Evolutionary conservation across 2,797 vertebrate species (phyloP).

Genomic region (Cephalopachus bancanus): DNA sequence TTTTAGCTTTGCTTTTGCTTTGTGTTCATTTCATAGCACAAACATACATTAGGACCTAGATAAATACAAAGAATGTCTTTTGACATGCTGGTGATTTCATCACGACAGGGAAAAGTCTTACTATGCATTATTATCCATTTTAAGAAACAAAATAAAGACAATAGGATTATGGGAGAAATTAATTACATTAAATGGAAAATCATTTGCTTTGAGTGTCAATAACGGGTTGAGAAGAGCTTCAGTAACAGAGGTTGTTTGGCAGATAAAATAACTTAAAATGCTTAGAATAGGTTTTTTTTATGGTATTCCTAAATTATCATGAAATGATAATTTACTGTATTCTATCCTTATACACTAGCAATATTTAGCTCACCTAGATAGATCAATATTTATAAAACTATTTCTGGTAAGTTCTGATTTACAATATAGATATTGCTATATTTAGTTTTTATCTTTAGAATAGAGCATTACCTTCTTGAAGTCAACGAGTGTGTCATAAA

Average conservation of each 20-base stretch:
- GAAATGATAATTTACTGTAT: neutral
- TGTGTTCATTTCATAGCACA: neutral
- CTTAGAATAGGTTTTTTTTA: neutral
- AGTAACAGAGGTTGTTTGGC: neutral
- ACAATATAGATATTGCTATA: neutral
- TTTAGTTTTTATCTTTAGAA: neutral
- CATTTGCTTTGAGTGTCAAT: neutral
- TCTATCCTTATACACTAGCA: neutral
- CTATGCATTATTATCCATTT: neutral
- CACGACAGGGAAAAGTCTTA: neutral
- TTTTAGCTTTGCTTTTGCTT: neutral
- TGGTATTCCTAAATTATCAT: neutral
- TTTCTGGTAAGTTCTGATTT: neutral
- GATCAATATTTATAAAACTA: conserved; percentile 14
- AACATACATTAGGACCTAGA: neutral
- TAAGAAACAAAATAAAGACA: neutral
- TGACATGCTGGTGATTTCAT: neutral
- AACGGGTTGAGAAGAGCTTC: no score
- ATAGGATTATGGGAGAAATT: neutral
- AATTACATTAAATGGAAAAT: neutral
- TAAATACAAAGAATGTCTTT: neutral
- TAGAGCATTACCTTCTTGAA: neutral
- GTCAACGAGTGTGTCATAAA: neutral
- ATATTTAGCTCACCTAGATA: neutral
- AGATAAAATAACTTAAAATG: neutral